Percentiles rank a stretch among this genome's conserved stretches.
phyloP scores from a whole-genome alignment of 64 coral and sea anemone species.

The Pocillopora verrucosa region DNA sequence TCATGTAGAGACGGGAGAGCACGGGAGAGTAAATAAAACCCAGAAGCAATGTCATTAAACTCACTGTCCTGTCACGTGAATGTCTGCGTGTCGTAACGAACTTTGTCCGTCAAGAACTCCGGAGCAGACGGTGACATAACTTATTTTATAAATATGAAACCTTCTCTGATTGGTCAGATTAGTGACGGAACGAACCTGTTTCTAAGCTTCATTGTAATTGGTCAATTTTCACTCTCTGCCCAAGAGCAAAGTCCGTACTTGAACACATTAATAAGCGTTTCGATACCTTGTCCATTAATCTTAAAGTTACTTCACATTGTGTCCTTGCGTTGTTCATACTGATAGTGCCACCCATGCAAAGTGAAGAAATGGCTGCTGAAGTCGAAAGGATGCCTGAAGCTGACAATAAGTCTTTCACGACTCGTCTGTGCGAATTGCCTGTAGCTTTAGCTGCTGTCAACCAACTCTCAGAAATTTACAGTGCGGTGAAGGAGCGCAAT shows the following conservation, averaged over 20 bases:
- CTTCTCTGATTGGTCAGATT: not conserved
- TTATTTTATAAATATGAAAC: not conserved
- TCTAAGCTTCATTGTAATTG: not conserved
- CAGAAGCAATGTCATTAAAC: not conserved
- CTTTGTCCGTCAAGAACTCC: not conserved
- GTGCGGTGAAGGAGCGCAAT: slow-evolving; percentile 70
- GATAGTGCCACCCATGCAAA: too few species aligned
- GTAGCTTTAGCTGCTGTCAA: slow-evolving; percentile 83
- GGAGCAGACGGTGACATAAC: not conserved
- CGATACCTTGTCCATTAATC: not conserved
- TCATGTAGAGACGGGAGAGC: too few species aligned
- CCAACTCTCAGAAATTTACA: slow-evolving; percentile 83
- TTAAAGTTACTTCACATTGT: not conserved
- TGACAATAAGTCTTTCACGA: slow-evolving; percentile 71
- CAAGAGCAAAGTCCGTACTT: not conserved
- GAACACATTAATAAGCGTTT: not conserved
- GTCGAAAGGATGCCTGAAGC: not conserved
- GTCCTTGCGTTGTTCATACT: not conserved
- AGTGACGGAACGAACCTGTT: too few species aligned
- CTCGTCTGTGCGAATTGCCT: slow-evolving; percentile 79
- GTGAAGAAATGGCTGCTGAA: slow-evolving; percentile 20
- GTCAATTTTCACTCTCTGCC: not conserved
- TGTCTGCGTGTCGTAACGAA: not conserved
- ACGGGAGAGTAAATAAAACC: too few species aligned
- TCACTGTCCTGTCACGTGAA: not conserved